Percentiles rank a stretch among this genome's conserved stretches.
Conservation (phyloP, 2,113 vertebrate genomes). For the Semnopithecus entellus region DNA sequence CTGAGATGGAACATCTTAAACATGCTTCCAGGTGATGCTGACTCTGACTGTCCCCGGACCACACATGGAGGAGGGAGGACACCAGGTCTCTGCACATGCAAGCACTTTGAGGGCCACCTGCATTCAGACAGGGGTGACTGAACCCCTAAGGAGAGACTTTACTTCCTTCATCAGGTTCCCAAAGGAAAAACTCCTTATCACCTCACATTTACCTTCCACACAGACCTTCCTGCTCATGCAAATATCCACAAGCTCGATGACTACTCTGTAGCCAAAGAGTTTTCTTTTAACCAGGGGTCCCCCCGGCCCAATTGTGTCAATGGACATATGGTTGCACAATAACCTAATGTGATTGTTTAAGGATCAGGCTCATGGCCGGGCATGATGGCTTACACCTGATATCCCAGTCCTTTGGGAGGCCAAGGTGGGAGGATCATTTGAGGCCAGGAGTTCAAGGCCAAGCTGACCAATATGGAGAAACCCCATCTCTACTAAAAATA, state of each 20-base stretch:
- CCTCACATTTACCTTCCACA: background rate
- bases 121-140: background rate
- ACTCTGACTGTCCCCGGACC: background rate
- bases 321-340: background rate
- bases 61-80: background rate
- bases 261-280: background rate
- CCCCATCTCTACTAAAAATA: no score
- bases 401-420: no score
- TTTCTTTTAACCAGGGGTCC: background rate
- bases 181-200: background rate
- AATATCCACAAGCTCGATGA: background rate
- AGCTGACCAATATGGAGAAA: no score
- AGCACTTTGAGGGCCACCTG: background rate
- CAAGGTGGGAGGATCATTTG: no score
- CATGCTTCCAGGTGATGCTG: background rate
- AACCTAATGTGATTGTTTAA: background rate
- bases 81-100: accelerated
- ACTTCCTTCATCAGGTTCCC: background rate
- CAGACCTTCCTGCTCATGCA: background rate
- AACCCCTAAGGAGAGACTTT: background rate
- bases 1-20: background rate
- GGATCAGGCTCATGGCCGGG: no score
- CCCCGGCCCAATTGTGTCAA: background rate
- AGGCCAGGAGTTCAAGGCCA: no score
- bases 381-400: no score